Evolutionary conservation across 2,888 invertebrate species (phyloP).

Genomic region (Steinernema hermaphroditum): DNA sequence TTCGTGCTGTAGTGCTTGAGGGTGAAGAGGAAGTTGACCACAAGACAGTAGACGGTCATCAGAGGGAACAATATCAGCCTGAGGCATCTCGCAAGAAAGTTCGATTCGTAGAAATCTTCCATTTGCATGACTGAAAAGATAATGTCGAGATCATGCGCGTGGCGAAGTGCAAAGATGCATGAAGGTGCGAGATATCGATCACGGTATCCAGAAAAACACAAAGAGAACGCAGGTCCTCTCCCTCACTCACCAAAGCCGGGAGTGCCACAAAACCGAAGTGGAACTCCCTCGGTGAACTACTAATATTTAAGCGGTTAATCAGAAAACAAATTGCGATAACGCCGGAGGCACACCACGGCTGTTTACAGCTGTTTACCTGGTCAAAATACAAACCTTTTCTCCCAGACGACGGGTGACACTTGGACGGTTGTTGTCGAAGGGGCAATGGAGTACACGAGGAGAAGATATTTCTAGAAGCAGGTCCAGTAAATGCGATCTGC

Average conservation of each 20-base stretch:
- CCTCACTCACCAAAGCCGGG: too few relatives aligned
- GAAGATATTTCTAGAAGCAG: not conserved
- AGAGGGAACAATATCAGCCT: not conserved
- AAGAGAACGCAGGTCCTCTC: too few relatives aligned
- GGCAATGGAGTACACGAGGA: not conserved
- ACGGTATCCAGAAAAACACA: too few relatives aligned
- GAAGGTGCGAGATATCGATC: too few relatives aligned
- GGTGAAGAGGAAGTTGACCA: not conserved
- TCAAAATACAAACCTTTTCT: slow-evolving; percentile 17
- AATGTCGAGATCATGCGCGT: not conserved
- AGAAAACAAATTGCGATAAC: slow-evolving; percentile 25
- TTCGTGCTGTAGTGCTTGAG: slow-evolving; percentile 5
- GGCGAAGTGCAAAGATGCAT: too few relatives aligned
- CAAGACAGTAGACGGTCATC: not conserved
- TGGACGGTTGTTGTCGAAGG: not conserved
- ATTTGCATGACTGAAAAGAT: slow-evolving; percentile 18
- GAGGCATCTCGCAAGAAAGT: not conserved
- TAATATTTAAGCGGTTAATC: not conserved
- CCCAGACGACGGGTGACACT: not conserved
- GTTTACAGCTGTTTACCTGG: not conserved
- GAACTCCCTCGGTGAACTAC: not conserved
- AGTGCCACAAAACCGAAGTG: too few relatives aligned
- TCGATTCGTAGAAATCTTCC: slow-evolving; percentile 27
- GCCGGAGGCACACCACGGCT: not conserved
- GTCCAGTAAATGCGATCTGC: slow-evolving; percentile 24